phyloP scores from a whole-genome alignment of 2,797 vertebrate genomes.

The Acrossocheilus fasciatus region DNA sequence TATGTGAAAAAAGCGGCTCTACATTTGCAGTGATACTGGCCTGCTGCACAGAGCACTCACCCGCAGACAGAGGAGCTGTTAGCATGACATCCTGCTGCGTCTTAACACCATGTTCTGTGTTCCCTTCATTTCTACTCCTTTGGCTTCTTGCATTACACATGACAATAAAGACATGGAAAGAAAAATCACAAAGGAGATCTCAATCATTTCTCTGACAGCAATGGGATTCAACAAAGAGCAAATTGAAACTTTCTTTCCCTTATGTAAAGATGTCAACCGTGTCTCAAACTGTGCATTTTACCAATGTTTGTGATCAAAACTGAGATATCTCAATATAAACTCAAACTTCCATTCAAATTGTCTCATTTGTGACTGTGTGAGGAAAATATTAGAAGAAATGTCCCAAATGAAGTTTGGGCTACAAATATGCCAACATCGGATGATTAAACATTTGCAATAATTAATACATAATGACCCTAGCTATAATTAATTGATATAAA shows the following conservation, averaged over 20 bases:
- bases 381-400: not conserved
- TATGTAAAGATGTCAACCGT: not conserved
- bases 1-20: conserved; percentile 16
- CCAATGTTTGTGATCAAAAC: not conserved
- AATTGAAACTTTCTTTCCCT: not conserved
- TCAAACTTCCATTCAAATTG: not conserved
- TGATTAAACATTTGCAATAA: not conserved
- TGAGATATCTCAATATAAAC: not conserved
- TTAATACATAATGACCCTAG: not conserved
- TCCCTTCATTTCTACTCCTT: not conserved
- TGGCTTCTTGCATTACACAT: not conserved
- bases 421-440: not conserved
- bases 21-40: not conserved
- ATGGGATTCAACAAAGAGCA: not conserved
- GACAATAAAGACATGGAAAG: not conserved
- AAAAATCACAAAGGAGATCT: not conserved
- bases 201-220: not conserved
- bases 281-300: not conserved
- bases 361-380: not conserved
- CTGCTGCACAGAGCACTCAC: not conserved
- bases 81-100: not conserved
- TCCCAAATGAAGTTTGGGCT: not conserved
- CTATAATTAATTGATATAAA: not conserved
- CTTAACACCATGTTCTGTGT: conserved; percentile 26
- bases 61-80: not conserved